Base-by-base conservation (phyloP, 2,888 invertebrate genomes). In the Gnatocerus cornutus region DNA sequence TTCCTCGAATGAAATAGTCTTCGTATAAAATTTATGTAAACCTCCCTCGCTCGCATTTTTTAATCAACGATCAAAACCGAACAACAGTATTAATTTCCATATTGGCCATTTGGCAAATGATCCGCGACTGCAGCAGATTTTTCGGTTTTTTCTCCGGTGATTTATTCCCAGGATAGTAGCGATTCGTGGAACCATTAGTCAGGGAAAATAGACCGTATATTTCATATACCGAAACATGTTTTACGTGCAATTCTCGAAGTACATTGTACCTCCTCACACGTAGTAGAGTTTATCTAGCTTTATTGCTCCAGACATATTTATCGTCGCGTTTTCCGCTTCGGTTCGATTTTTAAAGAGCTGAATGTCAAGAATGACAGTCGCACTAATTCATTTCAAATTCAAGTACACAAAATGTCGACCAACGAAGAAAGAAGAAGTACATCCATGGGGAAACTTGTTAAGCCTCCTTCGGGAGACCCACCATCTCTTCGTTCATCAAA, bases 31-130 rank as follows among this genome's bases (percentile, higher is more conserved):
- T 27, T 27, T 12, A 45, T 29, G 43, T 21, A 58, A 59, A 59
- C 37, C 43, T 43, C 9, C 43, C 16, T 27, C 43, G 43, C 29
- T 29, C 33, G 14, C 59, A 61, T 61, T 61, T 61, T 59, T 50
- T 46, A 61, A 61, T 50, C 21, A 50, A 21, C 21, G 21, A 21
- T 21, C 21, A 21, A 21, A 30, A 8, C 39, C 16, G 39, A 61
- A 61, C 48, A 50, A 62, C 45, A 55, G 50, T 8, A 56, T 70
- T 70, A 70, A 71, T 71, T 67, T 71, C 58, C 62, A 68, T 67
- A 68, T 63, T 58, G 67, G 58, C 52, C 45, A 30, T 71, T 71
- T 71, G 63, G 67, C 71, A 71, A 71, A 71, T 71, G 67, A 71
- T 45, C 63, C 43, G 67, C 62, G 53, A 71, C 67, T 63, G 63